Evolutionary conservation across 1,140 invertebrate genomes (phyloP).

Genomic region (Temnothorax curvispinosus): DNA sequence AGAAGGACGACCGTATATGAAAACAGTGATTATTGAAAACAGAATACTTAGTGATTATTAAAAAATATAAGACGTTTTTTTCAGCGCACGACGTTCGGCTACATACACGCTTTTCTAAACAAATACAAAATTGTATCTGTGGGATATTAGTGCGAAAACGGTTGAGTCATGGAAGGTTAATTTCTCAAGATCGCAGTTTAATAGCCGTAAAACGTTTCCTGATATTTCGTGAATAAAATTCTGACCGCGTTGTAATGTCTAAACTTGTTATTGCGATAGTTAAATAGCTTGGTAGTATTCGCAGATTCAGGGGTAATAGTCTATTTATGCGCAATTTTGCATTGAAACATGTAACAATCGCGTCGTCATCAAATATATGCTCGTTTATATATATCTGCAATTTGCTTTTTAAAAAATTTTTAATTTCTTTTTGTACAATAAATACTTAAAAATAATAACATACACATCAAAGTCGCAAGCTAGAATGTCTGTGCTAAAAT

Average conservation of each 20-base stretch:
- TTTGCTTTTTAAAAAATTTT: neutral
- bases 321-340: neutral
- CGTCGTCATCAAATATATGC: neutral
- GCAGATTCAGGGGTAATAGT: neutral
- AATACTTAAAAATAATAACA: neutral
- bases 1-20: neutral
- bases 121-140: constrained; percentile 15
- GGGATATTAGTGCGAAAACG: constrained; percentile 30
- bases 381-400: neutral
- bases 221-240: constrained; percentile 35
- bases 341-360: neutral
- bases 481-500: neutral
- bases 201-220: constrained; percentile 30
- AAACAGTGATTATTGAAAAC: neutral
- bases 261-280: neutral
- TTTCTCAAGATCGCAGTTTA: constrained; percentile 43
- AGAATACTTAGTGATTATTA: constrained; percentile 18
- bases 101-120: neutral
- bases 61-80: neutral
- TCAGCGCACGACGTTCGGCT: neutral
- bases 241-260: neutral
- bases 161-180: constrained; percentile 40
- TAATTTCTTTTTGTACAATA: neutral
- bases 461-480: neutral
- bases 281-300: neutral